Conservation (phyloP, 2,113 vertebrate species). For the Nerophis lumbriciformis region DNA sequence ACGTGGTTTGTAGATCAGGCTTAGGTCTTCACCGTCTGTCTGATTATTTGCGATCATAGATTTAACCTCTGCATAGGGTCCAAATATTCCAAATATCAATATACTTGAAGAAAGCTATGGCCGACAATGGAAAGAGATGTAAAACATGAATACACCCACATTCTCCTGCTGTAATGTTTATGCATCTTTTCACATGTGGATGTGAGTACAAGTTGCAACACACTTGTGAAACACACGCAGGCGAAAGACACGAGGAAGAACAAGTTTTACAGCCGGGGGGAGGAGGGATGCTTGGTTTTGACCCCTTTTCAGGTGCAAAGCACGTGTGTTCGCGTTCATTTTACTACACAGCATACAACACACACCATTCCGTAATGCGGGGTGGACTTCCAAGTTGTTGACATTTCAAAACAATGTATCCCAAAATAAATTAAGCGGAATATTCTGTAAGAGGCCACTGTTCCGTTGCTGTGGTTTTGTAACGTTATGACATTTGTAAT, state of each 20-base stretch:
- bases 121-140: neutral
- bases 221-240: slow-evolving; percentile 45
- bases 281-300: slow-evolving; percentile 59
- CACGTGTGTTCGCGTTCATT: slow-evolving; percentile 10
- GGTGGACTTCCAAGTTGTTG: neutral
- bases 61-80: too few relatives aligned
- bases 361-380: too few relatives aligned
- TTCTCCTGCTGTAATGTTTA: slow-evolving; percentile 15
- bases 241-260: slow-evolving; percentile 67
- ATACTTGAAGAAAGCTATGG: neutral
- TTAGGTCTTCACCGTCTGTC: too few relatives aligned
- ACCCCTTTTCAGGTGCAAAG: slow-evolving; percentile 51
- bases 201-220: slow-evolving; percentile 50
- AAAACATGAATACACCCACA: slow-evolving; percentile 4
- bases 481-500: too few relatives aligned
- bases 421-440: neutral
- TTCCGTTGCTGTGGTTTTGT: too few relatives aligned
- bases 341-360: neutral
- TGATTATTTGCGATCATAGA: too few relatives aligned
- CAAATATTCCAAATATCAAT: too few relatives aligned
- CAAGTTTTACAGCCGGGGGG: slow-evolving; percentile 70
- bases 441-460: neutral
- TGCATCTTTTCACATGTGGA: slow-evolving; percentile 38
- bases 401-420: neutral
- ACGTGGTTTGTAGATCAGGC: too few relatives aligned